Percentiles rank a stretch among this genome's conserved stretches.
Conservation (phyloP, 2,797 vertebrate genomes). For the Hippocampus kuda region DNA sequence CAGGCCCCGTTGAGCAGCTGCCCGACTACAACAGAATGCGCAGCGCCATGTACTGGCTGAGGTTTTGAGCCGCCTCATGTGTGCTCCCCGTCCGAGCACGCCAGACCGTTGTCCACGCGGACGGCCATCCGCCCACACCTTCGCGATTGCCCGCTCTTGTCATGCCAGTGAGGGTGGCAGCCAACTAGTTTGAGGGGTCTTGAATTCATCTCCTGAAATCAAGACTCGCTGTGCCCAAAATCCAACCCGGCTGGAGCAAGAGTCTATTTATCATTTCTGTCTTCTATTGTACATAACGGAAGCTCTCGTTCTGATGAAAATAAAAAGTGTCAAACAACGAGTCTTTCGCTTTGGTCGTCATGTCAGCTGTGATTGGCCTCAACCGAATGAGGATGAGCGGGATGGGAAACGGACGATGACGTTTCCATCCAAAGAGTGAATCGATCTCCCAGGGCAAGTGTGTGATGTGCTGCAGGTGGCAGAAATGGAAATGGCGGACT, state of each 20-base stretch:
- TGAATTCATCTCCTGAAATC: constrained; percentile 9
- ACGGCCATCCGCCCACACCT: background rate
- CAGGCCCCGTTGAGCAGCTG: constrained; percentile 90
- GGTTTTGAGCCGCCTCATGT: constrained; percentile 67
- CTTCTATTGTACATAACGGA: constrained; percentile 70
- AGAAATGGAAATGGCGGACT: too few relatives aligned
- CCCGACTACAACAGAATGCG: constrained; percentile 95
- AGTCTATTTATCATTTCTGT: constrained; percentile 71
- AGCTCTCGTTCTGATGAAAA: constrained; percentile 57
- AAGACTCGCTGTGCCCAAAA: constrained; percentile 16
- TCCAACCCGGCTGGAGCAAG: constrained; percentile 34
- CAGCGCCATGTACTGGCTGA: constrained; percentile 92
- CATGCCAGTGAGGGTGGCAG: constrained; percentile 11
- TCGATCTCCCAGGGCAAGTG: too few relatives aligned
- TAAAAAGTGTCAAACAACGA: constrained; percentile 40
- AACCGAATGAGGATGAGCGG: too few relatives aligned
- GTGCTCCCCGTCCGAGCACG: constrained; percentile 2
- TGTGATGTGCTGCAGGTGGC: too few relatives aligned
- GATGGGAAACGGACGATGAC: too few relatives aligned
- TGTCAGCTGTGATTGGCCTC: too few relatives aligned
- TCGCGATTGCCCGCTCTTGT: background rate
- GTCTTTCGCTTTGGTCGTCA: background rate
- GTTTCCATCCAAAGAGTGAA: too few relatives aligned
- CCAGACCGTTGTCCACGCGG: background rate
- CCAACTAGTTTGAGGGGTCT: constrained; percentile 4